phyloP scores from a whole-genome alignment of 1,140 invertebrate species.

The Thaumatotibia leucotreta region DNA sequence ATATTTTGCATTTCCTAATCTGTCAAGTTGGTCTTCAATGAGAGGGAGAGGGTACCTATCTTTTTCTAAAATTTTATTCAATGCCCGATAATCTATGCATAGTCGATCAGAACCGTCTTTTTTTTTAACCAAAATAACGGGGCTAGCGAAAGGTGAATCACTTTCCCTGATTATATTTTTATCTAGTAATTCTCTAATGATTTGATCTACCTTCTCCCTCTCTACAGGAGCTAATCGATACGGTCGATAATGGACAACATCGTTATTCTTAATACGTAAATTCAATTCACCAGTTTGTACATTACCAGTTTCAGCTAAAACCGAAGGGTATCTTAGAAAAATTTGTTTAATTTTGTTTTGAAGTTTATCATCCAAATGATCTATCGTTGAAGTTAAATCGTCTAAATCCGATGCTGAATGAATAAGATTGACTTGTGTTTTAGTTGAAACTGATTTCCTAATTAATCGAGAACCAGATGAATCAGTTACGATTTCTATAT shows the following conservation, averaged over 20 bases:
- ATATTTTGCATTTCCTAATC: constrained; percentile 1
- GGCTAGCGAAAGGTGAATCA: constrained; percentile 26
- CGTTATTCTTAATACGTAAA: not conserved
- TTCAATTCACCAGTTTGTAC: constrained; percentile 12
- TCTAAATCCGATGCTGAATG: not conserved
- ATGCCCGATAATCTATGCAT: constrained; percentile 14
- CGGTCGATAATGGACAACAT: not conserved
- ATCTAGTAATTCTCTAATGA: constrained; percentile 40
- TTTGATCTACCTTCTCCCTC: constrained; percentile 21
- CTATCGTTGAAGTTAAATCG: not conserved
- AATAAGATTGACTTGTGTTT: not conserved
- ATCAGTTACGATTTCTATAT: not conserved
- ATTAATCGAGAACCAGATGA: not conserved
- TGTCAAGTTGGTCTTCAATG: constrained; percentile 14
- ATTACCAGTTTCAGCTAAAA: not conserved
- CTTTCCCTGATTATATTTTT: constrained; percentile 45
- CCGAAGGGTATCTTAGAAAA: not conserved
- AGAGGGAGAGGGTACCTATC: constrained; percentile 14
- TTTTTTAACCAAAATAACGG: constrained; percentile 24
- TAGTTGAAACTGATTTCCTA: not conserved
- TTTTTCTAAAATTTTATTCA: constrained; percentile 8
- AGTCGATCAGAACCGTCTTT: constrained; percentile 21
- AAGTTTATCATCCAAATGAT: not conserved
- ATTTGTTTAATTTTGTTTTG: not conserved
- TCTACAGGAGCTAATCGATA: constrained; percentile 13